These are phyloP conservation scores for Strigops habroptila DNA, from an alignment of 2,113 vertebrate genomes.

Conservation along the genomic window DNA sequence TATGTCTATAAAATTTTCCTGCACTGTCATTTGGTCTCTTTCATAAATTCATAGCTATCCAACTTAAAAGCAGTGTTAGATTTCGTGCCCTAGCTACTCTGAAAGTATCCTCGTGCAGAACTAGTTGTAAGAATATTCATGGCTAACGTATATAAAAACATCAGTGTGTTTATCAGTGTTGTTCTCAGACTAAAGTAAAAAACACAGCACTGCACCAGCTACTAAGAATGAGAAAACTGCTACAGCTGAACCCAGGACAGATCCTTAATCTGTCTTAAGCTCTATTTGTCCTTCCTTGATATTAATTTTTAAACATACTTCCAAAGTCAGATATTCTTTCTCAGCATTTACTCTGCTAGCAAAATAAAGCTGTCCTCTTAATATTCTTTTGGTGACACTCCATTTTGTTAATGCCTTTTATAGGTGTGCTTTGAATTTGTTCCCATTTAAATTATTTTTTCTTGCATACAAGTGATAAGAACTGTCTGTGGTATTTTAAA, in stretches of 20 bases:
- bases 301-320: not conserved
- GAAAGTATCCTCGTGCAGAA: not conserved
- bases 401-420: not conserved
- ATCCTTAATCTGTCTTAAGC: not conserved
- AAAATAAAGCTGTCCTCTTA: not conserved
- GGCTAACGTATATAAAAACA: not conserved
- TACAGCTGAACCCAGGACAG: not conserved
- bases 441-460: not conserved
- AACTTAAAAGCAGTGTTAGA: not conserved
- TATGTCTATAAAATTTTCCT: not conserved
- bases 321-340: not conserved
- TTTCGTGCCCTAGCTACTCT: not conserved
- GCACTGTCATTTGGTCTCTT: not conserved
- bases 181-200: not conserved
- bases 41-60: not conserved
- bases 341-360: not conserved
- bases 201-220: not conserved
- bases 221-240: not conserved
- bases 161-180: not conserved
- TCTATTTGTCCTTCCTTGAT: not conserved
- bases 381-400: not conserved
- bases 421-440: not conserved
- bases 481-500: not conserved
- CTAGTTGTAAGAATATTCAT: not conserved
- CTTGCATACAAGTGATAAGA: not conserved